A percentile compares a stretch with the other conserved stretches of the same genome.
Evolutionary conservation across 2,888 invertebrate genomes (phyloP).

Genomic region (Polydrusus pterygomalis): DNA sequence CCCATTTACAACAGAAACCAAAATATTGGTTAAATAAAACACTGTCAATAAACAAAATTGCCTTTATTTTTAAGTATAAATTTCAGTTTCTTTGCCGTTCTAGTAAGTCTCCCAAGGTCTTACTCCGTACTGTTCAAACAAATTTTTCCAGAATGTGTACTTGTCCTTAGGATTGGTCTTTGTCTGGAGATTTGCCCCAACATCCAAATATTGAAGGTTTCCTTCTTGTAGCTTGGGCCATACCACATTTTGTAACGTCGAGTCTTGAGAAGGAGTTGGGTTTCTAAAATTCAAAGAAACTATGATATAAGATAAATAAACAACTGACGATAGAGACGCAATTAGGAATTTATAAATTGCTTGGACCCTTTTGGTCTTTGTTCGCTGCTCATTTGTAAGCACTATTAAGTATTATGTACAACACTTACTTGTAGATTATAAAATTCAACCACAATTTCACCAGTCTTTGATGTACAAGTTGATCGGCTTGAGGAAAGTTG

Average conservation of each 20-base stretch:
- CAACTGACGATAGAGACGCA: too few relatives aligned
- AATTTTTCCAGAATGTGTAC: slow-evolving; percentile 58
- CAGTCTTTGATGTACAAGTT: slow-evolving; percentile 48
- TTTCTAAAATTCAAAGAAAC: neutral
- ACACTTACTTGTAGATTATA: slow-evolving; percentile 45
- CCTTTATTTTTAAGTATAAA: neutral
- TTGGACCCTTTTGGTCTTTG: too few relatives aligned
- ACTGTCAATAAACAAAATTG: neutral
- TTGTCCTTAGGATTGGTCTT: slow-evolving; percentile 54
- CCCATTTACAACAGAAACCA: too few relatives aligned
- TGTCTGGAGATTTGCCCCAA: slow-evolving; percentile 56
- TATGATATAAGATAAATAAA: too few relatives aligned
- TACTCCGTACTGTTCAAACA: slow-evolving; percentile 57
- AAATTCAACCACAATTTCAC: slow-evolving; percentile 56
- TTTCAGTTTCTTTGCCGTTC: neutral
- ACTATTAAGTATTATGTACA: too few relatives aligned
- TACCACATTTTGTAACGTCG: slow-evolving; percentile 50
- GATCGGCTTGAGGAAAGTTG: slow-evolving; percentile 49
- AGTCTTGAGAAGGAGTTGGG: slow-evolving; percentile 43
- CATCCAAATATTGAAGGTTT: slow-evolving; percentile 58
- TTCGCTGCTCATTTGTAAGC: too few relatives aligned
- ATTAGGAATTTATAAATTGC: too few relatives aligned
- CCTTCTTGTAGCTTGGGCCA: slow-evolving; percentile 52
- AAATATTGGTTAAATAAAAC: too few relatives aligned
- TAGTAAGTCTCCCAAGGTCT: slow-evolving; percentile 57